Evolutionary conservation across 2,888 invertebrate genomes (phyloP), one percentile per base, ranked within the genome.

Genomic region (Aspidiotus destructor): DNA sequence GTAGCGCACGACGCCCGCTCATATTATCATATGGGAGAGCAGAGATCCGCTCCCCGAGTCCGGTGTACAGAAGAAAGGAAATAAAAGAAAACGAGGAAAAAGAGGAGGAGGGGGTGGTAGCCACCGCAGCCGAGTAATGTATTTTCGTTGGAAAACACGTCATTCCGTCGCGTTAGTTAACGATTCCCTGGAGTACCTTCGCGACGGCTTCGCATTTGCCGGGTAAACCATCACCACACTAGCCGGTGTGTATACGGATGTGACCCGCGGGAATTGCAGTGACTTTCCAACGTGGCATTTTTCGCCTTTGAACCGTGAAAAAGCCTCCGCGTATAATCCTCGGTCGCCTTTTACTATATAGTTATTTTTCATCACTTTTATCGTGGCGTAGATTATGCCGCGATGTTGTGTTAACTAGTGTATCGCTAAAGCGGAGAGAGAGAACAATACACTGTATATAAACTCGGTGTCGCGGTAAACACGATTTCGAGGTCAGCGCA

Each of bases 91-190:
- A 10, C 9, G 28, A 40, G 40, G 40, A 40, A 40, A 58, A 13
- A 40, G 58, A 28, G 10, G 40, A 16, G 28, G 8, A 13, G 17
- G 17, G 28, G 13, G 16, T 13, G 40, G 40, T 58, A 40, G 58
- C 17, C 58, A 40, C 28, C 28, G 28, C 17, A 40, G 40, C 9
- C 7, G 28, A 58, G n/a, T 58, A 63, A 63, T 63, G 63, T 63
- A 41, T 63, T 63, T 63, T 54, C 44, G 62, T 62, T 52, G 62
- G 57, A 44, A 67, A 67, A 67, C 58, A 58, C 67, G 60, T 67
- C 67, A 67, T 58, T 67, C 67, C 58, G 60, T 60, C 15, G 67
- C 67, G 58, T 67, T 67, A 58, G 67, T 58, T 67, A 67, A 67
- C 60, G 67, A 67, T 67, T 67, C 67, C 60, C 67, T 8, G 40